A percentile compares a stretch with the other conserved stretches of the same genome.
Evolutionary conservation across 2,797 vertebrate species (phyloP).

Genomic region (Artibeus lituratus): DNA sequence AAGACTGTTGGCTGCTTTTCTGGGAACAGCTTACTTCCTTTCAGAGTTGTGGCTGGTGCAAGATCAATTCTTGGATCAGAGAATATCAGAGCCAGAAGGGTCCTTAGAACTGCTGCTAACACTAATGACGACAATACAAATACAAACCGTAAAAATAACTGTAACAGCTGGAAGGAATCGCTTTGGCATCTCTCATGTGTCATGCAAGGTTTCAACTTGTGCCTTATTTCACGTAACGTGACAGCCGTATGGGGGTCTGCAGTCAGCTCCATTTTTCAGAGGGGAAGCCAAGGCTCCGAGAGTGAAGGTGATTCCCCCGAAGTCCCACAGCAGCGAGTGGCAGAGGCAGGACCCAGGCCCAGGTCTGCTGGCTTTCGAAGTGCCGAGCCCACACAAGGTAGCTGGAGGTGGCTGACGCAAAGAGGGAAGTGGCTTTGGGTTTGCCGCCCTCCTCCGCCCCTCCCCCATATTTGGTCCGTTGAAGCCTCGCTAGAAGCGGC

Average conservation of each 20-base stretch:
- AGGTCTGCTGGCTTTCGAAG: not conserved
- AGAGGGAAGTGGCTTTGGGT: not conserved
- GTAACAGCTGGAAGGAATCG: not conserved
- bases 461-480: not conserved
- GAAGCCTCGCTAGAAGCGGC: not conserved
- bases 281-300: not conserved
- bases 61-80: not conserved
- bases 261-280: not conserved
- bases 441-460: not conserved
- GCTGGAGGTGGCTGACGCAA: not conserved
- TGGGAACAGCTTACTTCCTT: not conserved
- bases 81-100: not conserved
- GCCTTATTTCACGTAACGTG: not conserved
- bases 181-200: not conserved
- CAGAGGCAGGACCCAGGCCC: not conserved
- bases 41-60: not conserved
- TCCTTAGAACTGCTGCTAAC: not conserved
- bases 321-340: not conserved
- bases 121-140: not conserved
- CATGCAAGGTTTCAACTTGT: not conserved
- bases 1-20: slow-evolving; percentile 11
- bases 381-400: not conserved
- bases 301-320: not conserved
- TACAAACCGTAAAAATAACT: not conserved
- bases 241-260: not conserved